Evolutionary conservation across 2,888 invertebrate genomes (phyloP), one percentile per base, ranked within the genome.

Genomic region (Melipona beecheii): DNA sequence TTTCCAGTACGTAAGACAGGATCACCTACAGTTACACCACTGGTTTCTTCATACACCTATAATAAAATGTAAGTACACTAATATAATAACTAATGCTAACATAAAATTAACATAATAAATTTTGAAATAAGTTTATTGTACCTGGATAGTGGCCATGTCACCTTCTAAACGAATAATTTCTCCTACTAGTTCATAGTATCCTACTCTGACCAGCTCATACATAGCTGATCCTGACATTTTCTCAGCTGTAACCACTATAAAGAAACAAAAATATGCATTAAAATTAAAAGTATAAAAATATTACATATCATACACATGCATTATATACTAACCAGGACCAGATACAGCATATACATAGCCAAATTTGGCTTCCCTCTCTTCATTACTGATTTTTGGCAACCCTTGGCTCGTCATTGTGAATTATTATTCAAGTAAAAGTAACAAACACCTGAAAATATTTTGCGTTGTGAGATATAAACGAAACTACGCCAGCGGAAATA

Each of bases 91-190:
- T 43, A 9, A 43, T 11, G 9, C 43, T 43, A n/a, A 62, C 19
- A 56, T 56, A 64, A 64, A 24, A 52, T 36, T 50, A 13, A 9
- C 62, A 58, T 17, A 50, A 64, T 54, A 24, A 24, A 50, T 52
- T 54, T 24, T 17, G 19, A 60, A 31, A 31, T 60, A 50, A 71
- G 2, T 56, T 52, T 43, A 27, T 52, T 81, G 11, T 96, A 98
- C 99, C 96, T 99, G 99, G 95, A 99, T 99, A 91, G 99, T 99
- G 85, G 99, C 99, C 97, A 99, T 98, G 95, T 99, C 99, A 83
- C 99, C 99, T 95, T 99, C 99, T 87, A 99, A 96, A 95, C 99
- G 97, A 95, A 99, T 99, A 95, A 99, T 99, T 96, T 99, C 99
- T 89, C 99, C 99, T 24, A 99, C 99, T 93, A 99, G 96, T 95